Evolutionary conservation across 2,888 invertebrate genomes (phyloP).

Genomic region (Carpatolechia fugitivella): DNA sequence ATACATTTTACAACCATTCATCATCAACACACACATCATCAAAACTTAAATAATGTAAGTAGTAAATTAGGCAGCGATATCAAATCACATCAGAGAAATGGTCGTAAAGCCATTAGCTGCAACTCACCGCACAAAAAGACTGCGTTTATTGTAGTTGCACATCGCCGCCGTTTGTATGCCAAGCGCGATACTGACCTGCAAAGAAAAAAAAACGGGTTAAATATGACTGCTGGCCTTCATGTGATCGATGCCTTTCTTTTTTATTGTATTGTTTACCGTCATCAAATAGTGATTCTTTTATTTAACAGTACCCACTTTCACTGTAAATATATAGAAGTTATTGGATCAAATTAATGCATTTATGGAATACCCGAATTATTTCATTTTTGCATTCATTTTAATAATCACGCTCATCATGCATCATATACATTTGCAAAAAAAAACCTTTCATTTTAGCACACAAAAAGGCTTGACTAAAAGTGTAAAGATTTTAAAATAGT

Average conservation of each 20-base stretch:
- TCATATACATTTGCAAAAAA: too few species aligned
- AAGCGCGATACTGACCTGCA: conserved; percentile 48
- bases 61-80: conserved; percentile 60
- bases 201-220: conserved; percentile 49
- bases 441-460: too few species aligned
- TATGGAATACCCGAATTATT: too few species aligned
- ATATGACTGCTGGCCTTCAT: conserved; percentile 26
- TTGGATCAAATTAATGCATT: background rate
- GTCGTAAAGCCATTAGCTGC: background rate
- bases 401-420: too few species aligned
- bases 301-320: background rate
- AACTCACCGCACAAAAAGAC: background rate
- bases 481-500: too few species aligned
- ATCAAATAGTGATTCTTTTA: background rate
- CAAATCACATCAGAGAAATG: conserved; percentile 59
- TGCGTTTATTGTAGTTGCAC: background rate
- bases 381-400: too few species aligned
- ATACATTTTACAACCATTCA: too few species aligned
- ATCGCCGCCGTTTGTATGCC: conserved; percentile 46
- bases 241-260: conserved; percentile 4
- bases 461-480: too few species aligned
- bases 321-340: background rate
- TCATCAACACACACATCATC: too few species aligned
- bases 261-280: background rate
- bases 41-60: too few species aligned